phyloP scores from a whole-genome alignment of 1,140 invertebrate species.

The Pseudomyrmex cubaensis region DNA sequence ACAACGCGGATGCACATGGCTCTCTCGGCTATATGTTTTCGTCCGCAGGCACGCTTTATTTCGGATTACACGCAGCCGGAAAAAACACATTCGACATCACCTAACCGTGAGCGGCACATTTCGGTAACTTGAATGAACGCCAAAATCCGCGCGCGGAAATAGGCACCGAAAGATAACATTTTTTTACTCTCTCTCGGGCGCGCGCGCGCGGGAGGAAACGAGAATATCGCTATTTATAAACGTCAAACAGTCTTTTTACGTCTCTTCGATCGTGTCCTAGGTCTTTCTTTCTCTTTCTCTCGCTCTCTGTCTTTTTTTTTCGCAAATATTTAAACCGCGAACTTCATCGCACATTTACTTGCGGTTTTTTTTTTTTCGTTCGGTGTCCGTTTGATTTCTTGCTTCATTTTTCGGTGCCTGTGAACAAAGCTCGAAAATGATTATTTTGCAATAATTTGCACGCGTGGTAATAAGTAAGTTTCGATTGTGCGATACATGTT shows the following conservation, averaged over 20 bases:
- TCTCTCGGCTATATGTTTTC: slow-evolving; percentile 25
- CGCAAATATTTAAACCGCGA: slow-evolving; percentile 17
- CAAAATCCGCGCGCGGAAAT: slow-evolving; percentile 64
- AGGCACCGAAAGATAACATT: slow-evolving; percentile 51
- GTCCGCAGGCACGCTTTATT: slow-evolving; percentile 30
- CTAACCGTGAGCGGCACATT: slow-evolving; percentile 9
- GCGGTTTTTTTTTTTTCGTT: not conserved
- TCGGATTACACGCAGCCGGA: slow-evolving; percentile 25
- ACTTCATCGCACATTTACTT: not conserved
- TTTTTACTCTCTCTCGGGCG: slow-evolving; percentile 22
- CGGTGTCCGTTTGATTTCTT: not conserved
- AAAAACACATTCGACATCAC: slow-evolving; percentile 54
- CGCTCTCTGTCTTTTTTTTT: no score
- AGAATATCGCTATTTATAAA: slow-evolving; percentile 46
- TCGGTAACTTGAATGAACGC: slow-evolving; percentile 64
- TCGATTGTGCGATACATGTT: no score
- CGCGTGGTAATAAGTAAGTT: no score
- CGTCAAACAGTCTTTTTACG: not conserved
- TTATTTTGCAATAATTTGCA: no score
- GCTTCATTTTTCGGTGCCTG: not conserved
- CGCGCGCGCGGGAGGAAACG: slow-evolving; percentile 2
- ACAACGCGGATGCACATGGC: slow-evolving; percentile 13
- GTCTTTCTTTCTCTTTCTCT: not conserved
- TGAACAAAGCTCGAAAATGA: no score
- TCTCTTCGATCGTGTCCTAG: slow-evolving; percentile 17